Percentiles rank a stretch among this genome's conserved stretches.
These are phyloP conservation scores for Strongylocentrotus purpuratus DNA, from an alignment of 35 echinoderm and acorn worm species.

Conservation along the genomic window DNA sequence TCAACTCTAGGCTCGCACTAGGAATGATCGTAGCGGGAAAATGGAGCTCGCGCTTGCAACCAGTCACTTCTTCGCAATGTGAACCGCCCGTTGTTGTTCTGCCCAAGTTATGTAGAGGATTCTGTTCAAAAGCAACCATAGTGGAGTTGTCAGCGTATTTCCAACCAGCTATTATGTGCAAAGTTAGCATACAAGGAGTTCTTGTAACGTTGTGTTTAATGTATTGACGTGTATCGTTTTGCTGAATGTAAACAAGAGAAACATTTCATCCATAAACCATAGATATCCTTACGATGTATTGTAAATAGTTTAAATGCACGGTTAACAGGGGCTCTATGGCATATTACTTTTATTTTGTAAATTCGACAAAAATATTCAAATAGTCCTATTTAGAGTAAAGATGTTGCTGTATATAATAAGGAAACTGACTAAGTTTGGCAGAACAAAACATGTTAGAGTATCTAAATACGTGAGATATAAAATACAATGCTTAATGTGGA, in stretches of 20 bases:
- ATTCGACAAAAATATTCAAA: not conserved
- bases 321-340: not conserved
- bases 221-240: not conserved
- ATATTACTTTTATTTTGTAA: not conserved
- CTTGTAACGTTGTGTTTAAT: too few species aligned
- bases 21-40: not conserved
- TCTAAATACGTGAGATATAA: too few species aligned
- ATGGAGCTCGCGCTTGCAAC: not conserved
- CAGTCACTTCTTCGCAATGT: not conserved
- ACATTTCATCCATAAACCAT: not conserved
- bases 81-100: not conserved
- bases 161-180: not conserved
- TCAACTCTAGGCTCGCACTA: too few species aligned
- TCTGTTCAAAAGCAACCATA: not conserved
- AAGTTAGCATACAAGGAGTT: too few species aligned
- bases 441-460: too few species aligned
- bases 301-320: conserved; percentile 1
- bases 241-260: not conserved
- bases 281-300: not conserved
- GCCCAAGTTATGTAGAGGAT: not conserved
- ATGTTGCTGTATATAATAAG: not conserved
- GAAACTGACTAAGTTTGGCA: too few species aligned
- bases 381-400: not conserved
- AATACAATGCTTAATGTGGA: too few species aligned
- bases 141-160: not conserved